phyloP scores from a whole-genome alignment of 1,140 invertebrate species.

The Lamellibrachia luymesi region DNA sequence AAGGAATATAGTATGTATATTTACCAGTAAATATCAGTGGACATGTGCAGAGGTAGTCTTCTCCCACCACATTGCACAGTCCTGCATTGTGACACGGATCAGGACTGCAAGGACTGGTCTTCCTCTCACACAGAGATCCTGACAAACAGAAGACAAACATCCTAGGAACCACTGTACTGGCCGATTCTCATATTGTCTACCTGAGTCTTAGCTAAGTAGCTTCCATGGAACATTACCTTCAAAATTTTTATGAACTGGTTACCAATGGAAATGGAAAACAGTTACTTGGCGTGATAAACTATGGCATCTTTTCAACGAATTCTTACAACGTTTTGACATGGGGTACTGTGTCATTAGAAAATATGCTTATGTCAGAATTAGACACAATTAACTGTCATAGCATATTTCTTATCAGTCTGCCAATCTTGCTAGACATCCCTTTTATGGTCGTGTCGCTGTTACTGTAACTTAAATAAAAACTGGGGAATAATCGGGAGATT shows the following conservation, averaged over 20 bases:
- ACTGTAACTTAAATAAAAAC: neutral
- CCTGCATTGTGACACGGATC: constrained; percentile 26
- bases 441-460: neutral
- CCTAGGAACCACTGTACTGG: no score
- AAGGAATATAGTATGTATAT: neutral
- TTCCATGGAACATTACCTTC: no score
- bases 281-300: no score
- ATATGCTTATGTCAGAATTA: no score
- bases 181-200: neutral
- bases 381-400: no score
- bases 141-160: neutral
- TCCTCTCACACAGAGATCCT: constrained; percentile 25
- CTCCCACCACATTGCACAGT: constrained; percentile 19
- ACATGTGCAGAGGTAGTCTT: constrained; percentile 27
- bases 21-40: constrained; percentile 25
- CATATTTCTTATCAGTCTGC: no score
- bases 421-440: no score
- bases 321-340: no score
- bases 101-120: constrained; percentile 19
- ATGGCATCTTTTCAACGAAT: no score
- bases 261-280: no score
- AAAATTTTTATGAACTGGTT: no score
- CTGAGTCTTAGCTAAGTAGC: neutral
- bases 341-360: no score
- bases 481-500: neutral